Conservation (phyloP, 2,797 vertebrate genomes). For the Chloroceryle inda region DNA sequence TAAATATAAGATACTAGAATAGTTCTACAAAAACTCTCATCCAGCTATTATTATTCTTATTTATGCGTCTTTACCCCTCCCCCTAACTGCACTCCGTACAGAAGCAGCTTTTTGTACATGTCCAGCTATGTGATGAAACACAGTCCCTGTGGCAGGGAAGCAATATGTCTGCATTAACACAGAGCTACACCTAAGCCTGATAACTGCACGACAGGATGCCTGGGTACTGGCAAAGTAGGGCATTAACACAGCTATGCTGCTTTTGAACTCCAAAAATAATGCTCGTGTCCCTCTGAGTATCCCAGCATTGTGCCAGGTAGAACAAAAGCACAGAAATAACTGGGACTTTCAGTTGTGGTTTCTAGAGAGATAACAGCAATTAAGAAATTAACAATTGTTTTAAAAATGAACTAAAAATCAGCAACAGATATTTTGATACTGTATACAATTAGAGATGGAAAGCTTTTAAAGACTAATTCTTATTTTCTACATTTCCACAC, state of each 20-base stretch:
- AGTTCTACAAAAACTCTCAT: not conserved
- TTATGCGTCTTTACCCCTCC: not conserved
- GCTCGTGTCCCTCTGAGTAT: not conserved
- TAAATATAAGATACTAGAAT: not conserved
- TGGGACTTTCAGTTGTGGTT: not conserved
- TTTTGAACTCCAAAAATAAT: not conserved
- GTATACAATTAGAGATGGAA: not conserved
- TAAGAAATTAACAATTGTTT: not conserved
- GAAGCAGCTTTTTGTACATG: not conserved
- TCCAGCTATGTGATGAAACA: not conserved
- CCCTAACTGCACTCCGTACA: not conserved
- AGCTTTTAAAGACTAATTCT: not conserved
- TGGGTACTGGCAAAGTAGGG: not conserved
- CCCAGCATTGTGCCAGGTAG: not conserved
- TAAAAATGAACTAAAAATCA: not conserved
- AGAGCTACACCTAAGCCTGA: accelerated
- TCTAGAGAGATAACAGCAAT: not conserved
- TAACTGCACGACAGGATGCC: not conserved
- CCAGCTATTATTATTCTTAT: not conserved
- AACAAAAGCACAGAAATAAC: not conserved
- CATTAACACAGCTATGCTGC: not conserved
- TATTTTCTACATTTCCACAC: not conserved
- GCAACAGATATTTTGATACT: not conserved
- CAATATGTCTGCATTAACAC: accelerated
- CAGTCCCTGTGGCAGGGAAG: accelerated